Base-by-base conservation (phyloP, 2,888 invertebrate species). In the Disparrhopalites patrizii region DNA sequence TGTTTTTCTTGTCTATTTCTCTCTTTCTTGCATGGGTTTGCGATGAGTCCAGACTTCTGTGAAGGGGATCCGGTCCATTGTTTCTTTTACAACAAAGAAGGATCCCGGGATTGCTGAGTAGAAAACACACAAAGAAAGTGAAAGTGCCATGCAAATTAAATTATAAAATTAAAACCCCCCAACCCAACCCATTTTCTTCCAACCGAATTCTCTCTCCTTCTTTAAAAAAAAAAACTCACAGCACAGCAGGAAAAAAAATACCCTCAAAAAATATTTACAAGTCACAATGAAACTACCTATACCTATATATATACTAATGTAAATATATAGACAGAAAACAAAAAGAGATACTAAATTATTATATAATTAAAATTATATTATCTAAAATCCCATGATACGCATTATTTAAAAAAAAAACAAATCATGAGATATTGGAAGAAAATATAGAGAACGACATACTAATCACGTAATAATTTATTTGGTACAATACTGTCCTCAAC, bases 61-160 rank as follows among this genome's bases (percentile, higher is more conserved):
- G 64, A 90, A 90, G 81, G 90, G 90, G 3, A 90, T 91, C 73
- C 85, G 90, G 66, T 90, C 90, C 55, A 91, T 91, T 76, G 91
- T 91, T 28, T 89, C 90, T 36, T 91, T 91, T 80, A 85, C 88
- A 15, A 87, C 84, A 62, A 87, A 87, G 78, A 88, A 88, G 69
- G 74, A 73, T 64, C 67, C 71, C 40, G 71, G 65, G 50, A 65
- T 65, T 52, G 65, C 65, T 5, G 65, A 65, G 54, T 65, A 58
- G 31, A 51, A 43, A 91, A 86, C 30, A 18, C 10, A 4, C 56
- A 18, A 20, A 56, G 18, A n/a, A n/a, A 30, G 56, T 31, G 31
- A 7, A 10, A 8, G 30, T 56, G 31, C 61, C 61, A 20, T 23
- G 25, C 13, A 58, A 8, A n/a, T 43, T 27, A 15, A 3, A 36